A percentile compares a stretch with the other conserved stretches of the same genome.
These are phyloP conservation scores for Todiramphus chloris DNA, from an alignment of 2,113 vertebrate species.

Conservation along the genomic window DNA sequence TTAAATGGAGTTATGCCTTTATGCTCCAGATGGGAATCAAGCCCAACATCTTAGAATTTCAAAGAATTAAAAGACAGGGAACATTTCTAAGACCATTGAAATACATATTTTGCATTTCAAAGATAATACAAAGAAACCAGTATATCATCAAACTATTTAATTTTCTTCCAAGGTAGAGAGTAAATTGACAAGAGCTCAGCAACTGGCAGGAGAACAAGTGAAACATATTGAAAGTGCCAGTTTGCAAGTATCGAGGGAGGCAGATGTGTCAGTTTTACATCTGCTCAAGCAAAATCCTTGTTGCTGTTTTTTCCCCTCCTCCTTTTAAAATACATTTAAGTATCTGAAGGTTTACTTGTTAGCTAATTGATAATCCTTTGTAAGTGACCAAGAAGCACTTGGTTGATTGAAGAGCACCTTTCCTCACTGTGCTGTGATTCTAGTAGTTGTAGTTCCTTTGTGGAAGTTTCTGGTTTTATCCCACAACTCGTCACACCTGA, in stretches of 20 bases:
- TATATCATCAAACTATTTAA: conserved; percentile 59
- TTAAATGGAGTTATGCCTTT: not conserved
- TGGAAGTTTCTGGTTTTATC: not conserved
- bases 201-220: conserved; percentile 66
- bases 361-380: conserved; percentile 31
- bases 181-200: conserved; percentile 52
- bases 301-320: not conserved
- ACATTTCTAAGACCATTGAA: conserved; percentile 25
- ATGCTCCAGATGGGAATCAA: conserved; percentile 7
- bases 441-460: not conserved
- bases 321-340: not conserved
- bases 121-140: conserved; percentile 46
- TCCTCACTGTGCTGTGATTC: not conserved
- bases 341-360: conserved; percentile 34
- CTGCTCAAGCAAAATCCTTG: conserved; percentile 20
- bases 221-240: conserved; percentile 52
- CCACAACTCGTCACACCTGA: not conserved
- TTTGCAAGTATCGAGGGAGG: conserved; percentile 12
- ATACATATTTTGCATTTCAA: conserved; percentile 57
- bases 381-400: not conserved
- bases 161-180: conserved; percentile 52
- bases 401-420: not conserved
- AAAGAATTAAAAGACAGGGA: conserved; percentile 29
- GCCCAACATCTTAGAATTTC: not conserved
- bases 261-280: conserved; percentile 56